phyloP scores from a whole-genome alignment of 2,888 invertebrate species.

The Rhamnusium bicolor region DNA sequence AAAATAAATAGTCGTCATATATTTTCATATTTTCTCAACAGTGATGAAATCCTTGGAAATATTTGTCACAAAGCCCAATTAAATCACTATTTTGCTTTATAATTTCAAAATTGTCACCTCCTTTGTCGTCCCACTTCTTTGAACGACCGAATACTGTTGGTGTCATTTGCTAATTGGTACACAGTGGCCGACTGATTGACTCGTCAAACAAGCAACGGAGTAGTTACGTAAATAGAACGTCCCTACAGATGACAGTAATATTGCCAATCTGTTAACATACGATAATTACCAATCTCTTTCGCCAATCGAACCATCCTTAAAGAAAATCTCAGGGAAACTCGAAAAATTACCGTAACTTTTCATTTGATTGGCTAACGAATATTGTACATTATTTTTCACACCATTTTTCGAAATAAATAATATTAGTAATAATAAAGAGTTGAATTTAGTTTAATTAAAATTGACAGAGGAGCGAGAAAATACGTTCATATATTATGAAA shows the following conservation, averaged over 20 bases:
- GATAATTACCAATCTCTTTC: neutral
- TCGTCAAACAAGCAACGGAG: slow-evolving; percentile 29
- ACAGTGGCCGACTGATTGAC: slow-evolving; percentile 25
- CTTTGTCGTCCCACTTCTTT: neutral
- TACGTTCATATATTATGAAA: no score
- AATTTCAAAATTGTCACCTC: neutral
- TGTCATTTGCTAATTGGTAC: slow-evolving; percentile 39
- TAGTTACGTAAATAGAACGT: slow-evolving; percentile 16
- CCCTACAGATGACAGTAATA: slow-evolving; percentile 11
- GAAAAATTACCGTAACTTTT: neutral
- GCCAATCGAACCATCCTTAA: neutral
- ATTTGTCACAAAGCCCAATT: no score
- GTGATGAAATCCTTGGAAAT: no score
- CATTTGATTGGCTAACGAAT: neutral
- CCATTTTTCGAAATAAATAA: no score
- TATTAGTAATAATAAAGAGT: no score
- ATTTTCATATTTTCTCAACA: no score
- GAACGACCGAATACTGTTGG: slow-evolving; percentile 6
- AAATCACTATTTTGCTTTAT: no score
- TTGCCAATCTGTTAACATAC: slow-evolving; percentile 21
- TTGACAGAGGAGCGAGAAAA: no score
- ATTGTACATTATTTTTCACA: no score
- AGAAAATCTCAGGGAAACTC: neutral
- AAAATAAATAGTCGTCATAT: no score
- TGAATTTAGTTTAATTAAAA: no score